Base-by-base conservation (phyloP, 2,888 invertebrate species). In the Andrena praecox region DNA sequence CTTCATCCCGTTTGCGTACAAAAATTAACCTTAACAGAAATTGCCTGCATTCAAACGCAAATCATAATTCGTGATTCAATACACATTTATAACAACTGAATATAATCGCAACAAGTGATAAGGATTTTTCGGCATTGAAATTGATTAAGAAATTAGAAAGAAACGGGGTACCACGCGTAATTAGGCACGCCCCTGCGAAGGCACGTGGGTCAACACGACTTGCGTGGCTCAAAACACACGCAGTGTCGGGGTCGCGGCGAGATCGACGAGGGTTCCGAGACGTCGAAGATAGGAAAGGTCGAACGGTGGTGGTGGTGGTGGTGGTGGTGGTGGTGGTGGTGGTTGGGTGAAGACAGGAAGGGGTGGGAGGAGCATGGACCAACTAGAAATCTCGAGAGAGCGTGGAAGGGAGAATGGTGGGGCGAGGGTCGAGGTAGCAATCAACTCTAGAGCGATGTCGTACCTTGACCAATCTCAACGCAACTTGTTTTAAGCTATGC, bases 391-490 rank as follows among this genome's bases (percentile, higher is more conserved):
- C 33, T 62, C 20, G 10, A 12, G 29, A 56, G 42, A 31, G 42
- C 59, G 62, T 75, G 63, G 62, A 73, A 27, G 24, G 66, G 60
- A 54, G 27, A 59, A 52, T 68, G 56, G 63, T 48, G 75, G 83
- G 56, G 77, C 56, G 76, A 63, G 81, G 80, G 80, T 84, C 74
- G 85, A 84, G 88, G 84, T 80, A 83, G 84, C 84, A 85, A 88
- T 85, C 87, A 82, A 89, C 89, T 91, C 91, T 92, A 92, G 92
- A 92, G 89, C 90, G 89, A 87, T 89, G 91, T 91, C 91, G 92
- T 92, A 92, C 93, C 93, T 93, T 93, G 93, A 93, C 93, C 93
- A 93, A 93, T 93, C 93, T 92, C 93, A 93, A 93, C 92, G 92
- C 91, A 89, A 92, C 92, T 93, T 91, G 93, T 93, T 93, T 93